Evolutionary conservation across 1,140 invertebrate species (phyloP).

Genomic region (Hormaphis cornu): DNA sequence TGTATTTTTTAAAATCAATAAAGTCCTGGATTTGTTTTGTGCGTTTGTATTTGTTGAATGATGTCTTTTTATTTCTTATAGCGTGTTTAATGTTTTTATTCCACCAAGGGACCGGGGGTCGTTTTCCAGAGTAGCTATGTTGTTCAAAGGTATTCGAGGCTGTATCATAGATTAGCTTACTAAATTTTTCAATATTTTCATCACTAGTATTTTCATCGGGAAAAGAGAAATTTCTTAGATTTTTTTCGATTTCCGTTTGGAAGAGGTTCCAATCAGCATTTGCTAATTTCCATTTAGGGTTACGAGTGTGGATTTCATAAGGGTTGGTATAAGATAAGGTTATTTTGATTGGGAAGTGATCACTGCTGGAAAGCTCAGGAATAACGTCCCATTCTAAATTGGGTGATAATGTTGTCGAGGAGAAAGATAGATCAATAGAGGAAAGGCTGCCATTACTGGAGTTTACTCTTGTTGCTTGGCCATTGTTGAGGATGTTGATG

Average conservation of each 20-base stretch:
- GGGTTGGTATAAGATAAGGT: neutral
- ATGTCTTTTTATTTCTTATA: neutral
- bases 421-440: neutral
- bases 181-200: too few species aligned
- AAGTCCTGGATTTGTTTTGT: neutral
- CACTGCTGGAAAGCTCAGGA: neutral
- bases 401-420: neutral
- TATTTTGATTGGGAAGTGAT: neutral
- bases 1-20: neutral
- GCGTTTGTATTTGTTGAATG: neutral
- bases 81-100: neutral
- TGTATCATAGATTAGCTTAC: too few species aligned
- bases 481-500: neutral
- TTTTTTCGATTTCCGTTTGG: neutral
- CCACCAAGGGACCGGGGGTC: neutral
- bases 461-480: neutral
- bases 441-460: neutral
- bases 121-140: neutral
- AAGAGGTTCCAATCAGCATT: neutral
- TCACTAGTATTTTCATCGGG: too few species aligned
- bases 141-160: too few species aligned
- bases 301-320: neutral
- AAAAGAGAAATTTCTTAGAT: too few species aligned
- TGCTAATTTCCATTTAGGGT: neutral
- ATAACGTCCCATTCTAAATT: neutral